Evolutionary conservation across 2,113 vertebrate genomes (phyloP).

Genomic region (Istiophorus platypterus): DNA sequence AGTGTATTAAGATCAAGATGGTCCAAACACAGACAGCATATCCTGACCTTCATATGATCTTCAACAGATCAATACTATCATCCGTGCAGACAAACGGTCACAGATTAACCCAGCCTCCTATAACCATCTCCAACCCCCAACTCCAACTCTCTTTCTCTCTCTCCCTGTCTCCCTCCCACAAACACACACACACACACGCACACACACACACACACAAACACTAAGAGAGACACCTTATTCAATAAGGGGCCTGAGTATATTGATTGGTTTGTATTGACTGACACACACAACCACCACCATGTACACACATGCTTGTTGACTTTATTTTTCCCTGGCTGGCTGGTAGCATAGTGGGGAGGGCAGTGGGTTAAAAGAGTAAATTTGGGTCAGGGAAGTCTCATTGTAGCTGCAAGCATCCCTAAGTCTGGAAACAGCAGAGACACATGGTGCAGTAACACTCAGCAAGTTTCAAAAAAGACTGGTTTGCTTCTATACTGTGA

Average conservation of each 20-base stretch:
- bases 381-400: constrained; percentile 18
- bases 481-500: background rate
- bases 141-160: background rate
- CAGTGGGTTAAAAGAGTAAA: constrained; percentile 1
- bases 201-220: constrained; percentile 14
- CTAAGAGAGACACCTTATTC: constrained; percentile 41
- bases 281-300: constrained; percentile 61
- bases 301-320: constrained; percentile 64
- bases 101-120: constrained; percentile 74
- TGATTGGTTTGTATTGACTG: constrained; percentile 73
- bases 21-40: constrained; percentile 70
- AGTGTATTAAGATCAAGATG: constrained; percentile 60
- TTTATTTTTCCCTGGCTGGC: constrained; percentile 62
- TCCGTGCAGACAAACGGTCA: constrained; percentile 71
- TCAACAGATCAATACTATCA: constrained; percentile 82
- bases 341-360: constrained; percentile 7
- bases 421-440: background rate
- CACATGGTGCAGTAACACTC: background rate
- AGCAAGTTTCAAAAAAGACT: background rate
- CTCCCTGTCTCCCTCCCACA: background rate
- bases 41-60: constrained; percentile 82
- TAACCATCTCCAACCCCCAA: constrained; percentile 33
- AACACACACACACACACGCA: constrained; percentile 7
- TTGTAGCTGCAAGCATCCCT: constrained; percentile 6
- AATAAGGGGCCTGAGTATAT: constrained; percentile 52